Evolutionary conservation across 2,113 vertebrate genomes (phyloP).

Genomic region (Erythrocercus mccallii): DNA sequence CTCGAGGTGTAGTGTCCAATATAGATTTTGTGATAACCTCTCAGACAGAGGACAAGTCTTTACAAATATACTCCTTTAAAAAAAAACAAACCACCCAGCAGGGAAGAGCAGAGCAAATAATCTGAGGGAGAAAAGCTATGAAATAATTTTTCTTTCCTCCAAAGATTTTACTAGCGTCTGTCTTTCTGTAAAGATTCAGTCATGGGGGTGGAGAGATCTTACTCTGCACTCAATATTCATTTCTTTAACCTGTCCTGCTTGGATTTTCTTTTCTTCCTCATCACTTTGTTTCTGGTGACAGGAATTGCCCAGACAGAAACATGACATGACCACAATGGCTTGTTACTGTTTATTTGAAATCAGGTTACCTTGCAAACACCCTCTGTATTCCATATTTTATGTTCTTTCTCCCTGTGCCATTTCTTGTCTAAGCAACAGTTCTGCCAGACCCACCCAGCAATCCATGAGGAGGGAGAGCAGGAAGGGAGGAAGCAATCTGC

Average conservation of each 20-base stretch:
- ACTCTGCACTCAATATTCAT: neutral
- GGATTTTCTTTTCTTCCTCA: neutral
- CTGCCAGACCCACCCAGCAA: neutral
- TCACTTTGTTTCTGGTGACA: neutral
- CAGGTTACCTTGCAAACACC: neutral
- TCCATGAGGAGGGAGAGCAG: neutral
- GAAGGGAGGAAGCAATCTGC: neutral
- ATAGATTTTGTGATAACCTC: neutral
- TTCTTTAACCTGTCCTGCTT: neutral
- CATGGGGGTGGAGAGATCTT: neutral
- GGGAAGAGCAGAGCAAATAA: neutral
- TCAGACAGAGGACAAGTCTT: neutral
- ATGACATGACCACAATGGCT: neutral
- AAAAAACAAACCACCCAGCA: neutral
- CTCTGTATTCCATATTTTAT: neutral
- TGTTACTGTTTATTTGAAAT: neutral
- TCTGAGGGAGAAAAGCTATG: slow-evolving; percentile 14
- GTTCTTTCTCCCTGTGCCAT: neutral
- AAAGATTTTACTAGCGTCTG: slow-evolving; percentile 29
- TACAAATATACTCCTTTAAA: neutral
- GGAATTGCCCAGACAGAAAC: neutral
- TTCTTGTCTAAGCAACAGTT: neutral
- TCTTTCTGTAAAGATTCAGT: slow-evolving; percentile 6
- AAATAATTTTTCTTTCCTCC: slow-evolving; percentile 36
- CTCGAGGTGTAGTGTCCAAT: neutral